Conservation (phyloP, 2,113 vertebrate species). For the Gallinago paraguaiae region DNA sequence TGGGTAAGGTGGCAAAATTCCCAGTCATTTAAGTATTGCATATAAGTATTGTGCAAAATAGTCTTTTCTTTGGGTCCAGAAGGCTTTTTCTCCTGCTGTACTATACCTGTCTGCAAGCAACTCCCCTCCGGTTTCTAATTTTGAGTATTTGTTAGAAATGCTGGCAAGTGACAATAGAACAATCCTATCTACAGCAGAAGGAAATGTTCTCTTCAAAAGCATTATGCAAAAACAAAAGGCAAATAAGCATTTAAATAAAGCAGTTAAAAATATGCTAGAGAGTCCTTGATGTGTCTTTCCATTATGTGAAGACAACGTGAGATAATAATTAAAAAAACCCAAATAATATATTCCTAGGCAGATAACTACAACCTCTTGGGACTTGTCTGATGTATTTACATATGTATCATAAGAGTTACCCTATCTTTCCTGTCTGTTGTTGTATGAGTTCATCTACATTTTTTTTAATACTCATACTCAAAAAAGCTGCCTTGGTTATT, state of each 20-base stretch:
- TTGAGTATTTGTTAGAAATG: slow-evolving; percentile 27
- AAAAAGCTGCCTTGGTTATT: neutral
- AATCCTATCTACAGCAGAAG: neutral
- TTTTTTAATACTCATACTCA: neutral
- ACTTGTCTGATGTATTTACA: neutral
- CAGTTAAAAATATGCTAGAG: neutral
- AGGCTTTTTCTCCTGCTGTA: neutral
- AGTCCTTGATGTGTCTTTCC: neutral
- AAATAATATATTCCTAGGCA: neutral
- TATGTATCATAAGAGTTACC: neutral
- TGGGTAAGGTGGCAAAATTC: slow-evolving; percentile 19
- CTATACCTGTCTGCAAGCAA: neutral
- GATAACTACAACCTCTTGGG: neutral
- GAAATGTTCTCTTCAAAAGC: slow-evolving; percentile 9
- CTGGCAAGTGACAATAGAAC: slow-evolving; percentile 15
- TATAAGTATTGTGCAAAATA: neutral
- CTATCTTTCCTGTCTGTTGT: neutral
- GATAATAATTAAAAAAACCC: neutral
- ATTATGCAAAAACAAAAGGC: slow-evolving; percentile 10
- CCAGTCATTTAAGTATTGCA: neutral
- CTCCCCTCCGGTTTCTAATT: slow-evolving; percentile 15
- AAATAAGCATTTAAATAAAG: slow-evolving; percentile 25
- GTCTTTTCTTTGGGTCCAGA: neutral
- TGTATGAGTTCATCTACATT: neutral
- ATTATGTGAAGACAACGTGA: neutral